Conservation (phyloP, 2,888 invertebrate genomes). For the Nineta flava region DNA sequence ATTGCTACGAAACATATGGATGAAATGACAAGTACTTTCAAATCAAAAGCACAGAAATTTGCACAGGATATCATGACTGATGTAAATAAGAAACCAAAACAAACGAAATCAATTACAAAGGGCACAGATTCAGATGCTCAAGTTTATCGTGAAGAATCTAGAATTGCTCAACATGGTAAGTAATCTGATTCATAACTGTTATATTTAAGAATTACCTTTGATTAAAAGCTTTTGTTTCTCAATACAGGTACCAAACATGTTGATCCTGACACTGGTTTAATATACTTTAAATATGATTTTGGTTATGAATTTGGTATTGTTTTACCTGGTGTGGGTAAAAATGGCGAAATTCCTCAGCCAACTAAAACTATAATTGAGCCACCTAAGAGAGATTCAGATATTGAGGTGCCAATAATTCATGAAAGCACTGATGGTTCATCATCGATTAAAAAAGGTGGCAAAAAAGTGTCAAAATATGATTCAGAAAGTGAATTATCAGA, state of each 20-base stretch:
- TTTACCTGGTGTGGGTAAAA: conserved; percentile 47
- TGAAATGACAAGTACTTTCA: conserved; percentile 49
- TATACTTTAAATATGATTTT: conserved; percentile 70
- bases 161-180: conserved; percentile 55
- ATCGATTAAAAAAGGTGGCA: conserved; percentile 17
- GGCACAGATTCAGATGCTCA: conserved; percentile 39
- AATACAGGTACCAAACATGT: conserved; percentile 57
- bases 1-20: conserved; percentile 45
- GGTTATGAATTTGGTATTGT: conserved; percentile 64
- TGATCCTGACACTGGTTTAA: conserved; percentile 57
- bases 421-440: conserved; percentile 30
- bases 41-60: conserved; percentile 51
- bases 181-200: conserved; percentile 9
- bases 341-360: conserved; percentile 26
- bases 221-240: neutral
- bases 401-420: conserved; percentile 51
- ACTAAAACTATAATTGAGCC: conserved; percentile 31
- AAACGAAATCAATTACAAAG: conserved; percentile 29
- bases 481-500: conserved; percentile 47
- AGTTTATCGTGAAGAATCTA: conserved; percentile 52
- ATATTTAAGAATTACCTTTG: neutral
- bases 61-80: conserved; percentile 46
- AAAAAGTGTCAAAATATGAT: conserved; percentile 41
- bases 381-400: conserved; percentile 38
- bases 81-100: conserved; percentile 29